A percentile compares a stretch with the other conserved stretches of the same genome.
phyloP scores from a whole-genome alignment of 1,140 invertebrate genomes.

The Euschistus heros region DNA sequence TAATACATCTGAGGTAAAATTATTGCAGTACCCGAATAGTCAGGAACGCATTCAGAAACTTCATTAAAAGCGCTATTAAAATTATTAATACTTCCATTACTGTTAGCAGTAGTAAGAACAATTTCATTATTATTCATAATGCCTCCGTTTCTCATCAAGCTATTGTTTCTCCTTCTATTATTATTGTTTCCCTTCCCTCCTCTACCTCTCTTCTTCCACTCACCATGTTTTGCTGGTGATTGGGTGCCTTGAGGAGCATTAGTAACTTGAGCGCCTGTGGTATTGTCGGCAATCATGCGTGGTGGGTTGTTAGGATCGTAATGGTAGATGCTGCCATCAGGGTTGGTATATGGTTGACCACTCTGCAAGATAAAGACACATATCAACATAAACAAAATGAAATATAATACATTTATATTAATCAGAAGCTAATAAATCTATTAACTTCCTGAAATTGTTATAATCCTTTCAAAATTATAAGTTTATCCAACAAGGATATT shows the following conservation, averaged over 20 bases:
- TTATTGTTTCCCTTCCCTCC: neutral
- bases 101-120: no score
- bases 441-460: no score
- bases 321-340: constrained; percentile 58
- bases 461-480: no score
- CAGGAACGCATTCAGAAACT: no score
- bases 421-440: no score
- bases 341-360: constrained; percentile 51
- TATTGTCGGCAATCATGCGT: neutral
- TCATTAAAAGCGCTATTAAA: no score
- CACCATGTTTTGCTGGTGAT: constrained; percentile 19
- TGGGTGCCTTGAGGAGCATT: neutral
- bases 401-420: no score
- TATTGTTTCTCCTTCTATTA: neutral
- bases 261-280: neutral
- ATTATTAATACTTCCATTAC: no score
- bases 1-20: neutral
- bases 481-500: no score
- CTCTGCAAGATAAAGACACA: constrained; percentile 34
- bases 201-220: constrained; percentile 13
- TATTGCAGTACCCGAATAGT: neutral
- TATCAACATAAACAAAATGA: no score
- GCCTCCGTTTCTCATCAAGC: no score
- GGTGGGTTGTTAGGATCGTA: constrained; percentile 57
- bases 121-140: no score